Evolutionary conservation across 2,888 invertebrate species (phyloP), one percentile per base, ranked within the genome.

Genomic region (Lucinisca nassula): DNA sequence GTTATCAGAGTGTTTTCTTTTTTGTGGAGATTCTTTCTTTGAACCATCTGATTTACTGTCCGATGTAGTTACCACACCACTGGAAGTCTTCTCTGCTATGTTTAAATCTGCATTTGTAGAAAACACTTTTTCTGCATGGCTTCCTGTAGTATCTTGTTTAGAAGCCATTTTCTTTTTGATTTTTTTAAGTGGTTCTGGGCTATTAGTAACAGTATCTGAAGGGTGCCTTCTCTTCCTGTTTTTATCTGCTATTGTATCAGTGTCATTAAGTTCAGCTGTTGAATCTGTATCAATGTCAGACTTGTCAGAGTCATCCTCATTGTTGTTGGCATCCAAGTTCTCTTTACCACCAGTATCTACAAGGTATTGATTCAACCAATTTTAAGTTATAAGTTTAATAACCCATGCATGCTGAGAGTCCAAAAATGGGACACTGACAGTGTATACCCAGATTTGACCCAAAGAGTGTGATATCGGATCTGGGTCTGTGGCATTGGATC

Each of bases 101-200:
- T n/a, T n/a, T n/a, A n/a, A n/a, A n/a, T n/a, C n/a, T n/a, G n/a
- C n/a, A n/a, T n/a, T n/a, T n/a, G n/a, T n/a, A n/a, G n/a, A n/a
- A n/a, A n/a, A n/a, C n/a, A n/a, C 40, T 40, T 40, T 14, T 10
- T 40, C 40, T 14, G 8, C 40, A 8, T 40, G 40, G 14, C 14
- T 40, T 40, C 40, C 40, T 40, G 8, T 40, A 14, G 4, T 32
- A 32, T 45, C 55, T 0, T 73, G 40, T 49, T 37, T 37, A 12
- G 27, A 17, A 51, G 27, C 17, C 21, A 75, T 51, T 58, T 75
- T 82, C 61, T 86, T 87, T 72, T 87, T 87, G 32, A 87, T 74
- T 51, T 87, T 87, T 2, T 76, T 81, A 38, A 79, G 45, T 0
- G 80, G 49, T n/a, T 79, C 51, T 49, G n/a, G 24, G 30, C 21